Conservation (phyloP, 1,140 invertebrate species). For the Muscidifurax raptorellus region DNA sequence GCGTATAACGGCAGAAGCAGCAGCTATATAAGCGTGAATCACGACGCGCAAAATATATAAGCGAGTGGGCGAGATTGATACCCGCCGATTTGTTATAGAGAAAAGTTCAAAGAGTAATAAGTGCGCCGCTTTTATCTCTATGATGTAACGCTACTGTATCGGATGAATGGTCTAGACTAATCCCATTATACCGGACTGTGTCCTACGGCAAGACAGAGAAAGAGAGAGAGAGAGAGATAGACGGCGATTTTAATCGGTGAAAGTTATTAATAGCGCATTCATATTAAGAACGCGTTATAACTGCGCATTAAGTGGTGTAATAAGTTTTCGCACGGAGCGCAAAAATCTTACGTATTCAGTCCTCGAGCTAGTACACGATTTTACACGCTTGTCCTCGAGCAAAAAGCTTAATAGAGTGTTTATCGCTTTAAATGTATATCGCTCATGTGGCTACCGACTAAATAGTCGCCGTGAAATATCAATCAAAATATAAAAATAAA, state of each 20-base stretch:
- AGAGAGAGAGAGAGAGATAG: too few species aligned
- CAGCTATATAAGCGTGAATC: not conserved
- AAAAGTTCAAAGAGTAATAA: slow-evolving; percentile 47
- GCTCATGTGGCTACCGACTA: not conserved
- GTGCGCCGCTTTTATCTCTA: slow-evolving; percentile 15
- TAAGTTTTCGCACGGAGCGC: not conserved
- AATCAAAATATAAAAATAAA: not conserved
- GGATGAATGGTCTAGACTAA: slow-evolving; percentile 15
- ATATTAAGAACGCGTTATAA: not conserved
- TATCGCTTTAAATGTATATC: not conserved
- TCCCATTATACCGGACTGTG: slow-evolving; percentile 4
- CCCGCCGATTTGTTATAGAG: slow-evolving; percentile 18
- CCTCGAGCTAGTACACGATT: not conserved
- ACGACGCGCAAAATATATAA: not conserved
- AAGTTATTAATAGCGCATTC: slow-evolving; percentile 16
- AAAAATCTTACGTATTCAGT: not conserved
- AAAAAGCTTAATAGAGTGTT: not conserved
- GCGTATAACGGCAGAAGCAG: not conserved
- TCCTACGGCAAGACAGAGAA: not conserved
- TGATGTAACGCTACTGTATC: slow-evolving; percentile 30
- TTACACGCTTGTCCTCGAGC: too few species aligned
- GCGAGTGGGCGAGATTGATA: slow-evolving; percentile 31
- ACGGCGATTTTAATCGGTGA: slow-evolving; percentile 33
- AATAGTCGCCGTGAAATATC: not conserved
- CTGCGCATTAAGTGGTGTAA: not conserved